These are phyloP conservation scores for Ataeniobius toweri DNA, from an alignment of 2,797 vertebrate genomes.

Conservation along the genomic window DNA sequence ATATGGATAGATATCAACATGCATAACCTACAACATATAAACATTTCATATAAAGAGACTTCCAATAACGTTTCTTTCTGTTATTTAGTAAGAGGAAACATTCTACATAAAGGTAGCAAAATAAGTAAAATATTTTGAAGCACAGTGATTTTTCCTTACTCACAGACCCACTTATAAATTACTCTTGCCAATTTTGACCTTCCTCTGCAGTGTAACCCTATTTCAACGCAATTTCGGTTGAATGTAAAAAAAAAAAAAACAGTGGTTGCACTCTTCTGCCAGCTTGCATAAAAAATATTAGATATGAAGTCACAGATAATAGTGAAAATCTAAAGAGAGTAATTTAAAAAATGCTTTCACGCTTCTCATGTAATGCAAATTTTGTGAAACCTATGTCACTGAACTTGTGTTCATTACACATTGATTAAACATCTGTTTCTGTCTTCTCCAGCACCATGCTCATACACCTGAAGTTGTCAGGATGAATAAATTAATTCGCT, in stretches of 20 bases:
- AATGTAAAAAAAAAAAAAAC: not conserved
- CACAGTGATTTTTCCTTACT: not conserved
- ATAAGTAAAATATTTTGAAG: not conserved
- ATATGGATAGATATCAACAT: too few relatives aligned
- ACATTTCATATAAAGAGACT: too few relatives aligned
- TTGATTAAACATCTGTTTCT: constrained; percentile 24
- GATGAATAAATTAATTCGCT: constrained; percentile 34
- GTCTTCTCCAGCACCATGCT: not conserved
- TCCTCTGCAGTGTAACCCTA: not conserved
- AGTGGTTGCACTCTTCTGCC: not conserved
- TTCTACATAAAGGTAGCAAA: too few relatives aligned
- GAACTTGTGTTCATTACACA: constrained; percentile 7
- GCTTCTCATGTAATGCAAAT: constrained; percentile 2
- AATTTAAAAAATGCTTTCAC: not conserved
- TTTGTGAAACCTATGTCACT: not conserved
- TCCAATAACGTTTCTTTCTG: too few relatives aligned
- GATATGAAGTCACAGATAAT: not conserved
- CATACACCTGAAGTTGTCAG: constrained; percentile 26
- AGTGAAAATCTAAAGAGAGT: not conserved
- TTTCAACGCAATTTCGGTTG: not conserved
- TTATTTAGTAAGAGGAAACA: too few relatives aligned
- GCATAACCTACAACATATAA: too few relatives aligned
- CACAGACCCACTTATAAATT: too few relatives aligned
- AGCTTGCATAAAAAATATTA: not conserved
- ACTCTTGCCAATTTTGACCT: not conserved